Conservation (phyloP, 2,888 invertebrate genomes). For the Orchesellides sinensis region DNA sequence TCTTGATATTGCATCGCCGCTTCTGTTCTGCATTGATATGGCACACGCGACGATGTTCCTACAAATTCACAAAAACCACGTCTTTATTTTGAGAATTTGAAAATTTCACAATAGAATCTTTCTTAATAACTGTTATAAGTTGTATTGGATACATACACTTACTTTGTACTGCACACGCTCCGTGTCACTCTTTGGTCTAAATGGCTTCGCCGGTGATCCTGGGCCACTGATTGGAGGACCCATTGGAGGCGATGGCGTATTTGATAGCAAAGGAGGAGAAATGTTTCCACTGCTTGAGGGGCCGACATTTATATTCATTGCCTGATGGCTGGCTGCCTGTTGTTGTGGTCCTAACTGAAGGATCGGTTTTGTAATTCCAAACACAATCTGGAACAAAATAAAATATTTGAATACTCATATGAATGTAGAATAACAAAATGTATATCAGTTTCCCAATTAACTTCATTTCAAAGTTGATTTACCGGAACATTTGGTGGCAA, state of each 20-base stretch:
- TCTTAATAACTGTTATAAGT: neutral
- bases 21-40: slow-evolving; percentile 98
- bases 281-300: slow-evolving; percentile 64
- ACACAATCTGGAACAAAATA: slow-evolving; percentile 66
- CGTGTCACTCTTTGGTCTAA: slow-evolving; percentile 75
- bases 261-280: slow-evolving; percentile 69
- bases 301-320: slow-evolving; percentile 48
- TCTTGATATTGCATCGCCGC: slow-evolving; percentile 95
- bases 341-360: slow-evolving; percentile 60
- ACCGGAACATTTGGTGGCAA: slow-evolving; percentile 72
- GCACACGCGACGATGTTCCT: slow-evolving; percentile 88
- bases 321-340: slow-evolving; percentile 36
- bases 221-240: slow-evolving; percentile 73
- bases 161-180: slow-evolving; percentile 76
- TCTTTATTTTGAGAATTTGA: neutral
- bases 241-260: slow-evolving; percentile 73
- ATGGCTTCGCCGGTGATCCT: slow-evolving; percentile 75
- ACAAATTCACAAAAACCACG: slow-evolving; percentile 48
- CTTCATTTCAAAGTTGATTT: slow-evolving; percentile 4
- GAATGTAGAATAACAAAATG: no score
- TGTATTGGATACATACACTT: no score
- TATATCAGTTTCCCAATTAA: neutral
- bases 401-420: neutral
- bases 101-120: slow-evolving; percentile 5
- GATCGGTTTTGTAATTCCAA: slow-evolving; percentile 69